Conservation (phyloP, 92 coral and sea anemone species). For the Metridium senile region DNA sequence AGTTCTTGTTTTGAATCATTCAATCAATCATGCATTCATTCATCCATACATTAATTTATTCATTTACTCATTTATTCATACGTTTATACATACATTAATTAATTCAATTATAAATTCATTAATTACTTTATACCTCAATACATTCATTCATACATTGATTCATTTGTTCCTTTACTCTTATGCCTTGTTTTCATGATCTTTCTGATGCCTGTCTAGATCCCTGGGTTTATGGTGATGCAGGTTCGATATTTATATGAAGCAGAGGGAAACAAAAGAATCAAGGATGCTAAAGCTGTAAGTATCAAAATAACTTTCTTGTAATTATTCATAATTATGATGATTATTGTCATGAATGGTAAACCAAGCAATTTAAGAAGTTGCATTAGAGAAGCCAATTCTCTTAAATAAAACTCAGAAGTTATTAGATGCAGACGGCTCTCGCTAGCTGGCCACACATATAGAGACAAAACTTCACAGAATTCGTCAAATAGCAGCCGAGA, state of each 20-base stretch:
- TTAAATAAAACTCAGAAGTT: no score
- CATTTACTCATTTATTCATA: not conserved
- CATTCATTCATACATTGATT: not conserved
- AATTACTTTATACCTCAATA: not conserved
- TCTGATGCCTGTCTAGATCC: conserved; percentile 60
- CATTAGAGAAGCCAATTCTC: no score
- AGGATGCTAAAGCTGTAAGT: conserved; percentile 89
- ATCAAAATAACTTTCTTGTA: no score
- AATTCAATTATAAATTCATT: not conserved
- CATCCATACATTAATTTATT: not conserved
- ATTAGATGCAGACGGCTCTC: no score
- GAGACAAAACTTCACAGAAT: no score
- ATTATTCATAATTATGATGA: not conserved
- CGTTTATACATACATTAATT: not conserved
- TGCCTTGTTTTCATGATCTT: not conserved
- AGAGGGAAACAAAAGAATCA: conserved; percentile 77
- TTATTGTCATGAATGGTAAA: not conserved
- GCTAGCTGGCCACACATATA: no score
- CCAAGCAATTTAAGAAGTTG: no score
- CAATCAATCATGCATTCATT: not conserved
- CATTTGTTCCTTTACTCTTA: not conserved
- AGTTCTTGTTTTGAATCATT: conserved; percentile 25
- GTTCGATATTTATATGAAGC: conserved; percentile 94
- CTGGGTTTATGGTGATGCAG: conserved; percentile 99
- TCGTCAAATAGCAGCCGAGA: no score